Evolutionary conservation across 1,140 invertebrate genomes (phyloP), one percentile per base, ranked within the genome.

Genomic region (Diachasma alloeum): DNA sequence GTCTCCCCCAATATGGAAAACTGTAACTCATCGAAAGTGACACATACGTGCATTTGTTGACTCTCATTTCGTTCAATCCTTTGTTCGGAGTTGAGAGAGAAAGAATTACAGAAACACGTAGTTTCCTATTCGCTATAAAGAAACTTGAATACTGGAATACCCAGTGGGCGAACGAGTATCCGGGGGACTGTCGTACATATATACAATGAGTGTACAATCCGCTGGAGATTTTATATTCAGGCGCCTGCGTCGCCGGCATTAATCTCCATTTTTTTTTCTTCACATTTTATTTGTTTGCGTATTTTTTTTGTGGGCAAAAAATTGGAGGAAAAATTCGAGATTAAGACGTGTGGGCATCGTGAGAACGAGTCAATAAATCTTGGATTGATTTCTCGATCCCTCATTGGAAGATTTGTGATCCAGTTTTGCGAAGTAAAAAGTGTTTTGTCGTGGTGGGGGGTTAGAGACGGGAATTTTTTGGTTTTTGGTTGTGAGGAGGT

Each of bases 161-260:
- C 4, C 73, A 44, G 73, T 75, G 73, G 73, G 73, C 73, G 73
- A 75, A 75, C 73, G 31, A 22, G 73, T 75, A 66, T 68, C 44
- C 42, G 19, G 15, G 31, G n/a, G 53, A 48, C 36, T 72, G 19
- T 39, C 48, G 44, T 19, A 19, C 17, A 19, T 59, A 59, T 31
- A 53, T 53, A 37, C 42, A 15, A 56, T 48, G 36, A 44, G 42
- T 44, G 42, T 56, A 56, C 19, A 63, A 63, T 19, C n/a, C 48
- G 24, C 4, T n/a, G 10, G 59, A 10, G 24, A 26, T 63, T 63
- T 63, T 26, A 26, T 26, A 63, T 63, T 63, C 59, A 26, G 59
- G 48, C 48, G 48, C 48, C 48, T 53, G 48, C 48, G 17, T 53
- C 48, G 13, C 48, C 15, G 17, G n/a, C 48, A 53, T 53, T 53